Evolutionary conservation across 2,888 invertebrate species (phyloP).

Genomic region (Cistogaster globosa): DNA sequence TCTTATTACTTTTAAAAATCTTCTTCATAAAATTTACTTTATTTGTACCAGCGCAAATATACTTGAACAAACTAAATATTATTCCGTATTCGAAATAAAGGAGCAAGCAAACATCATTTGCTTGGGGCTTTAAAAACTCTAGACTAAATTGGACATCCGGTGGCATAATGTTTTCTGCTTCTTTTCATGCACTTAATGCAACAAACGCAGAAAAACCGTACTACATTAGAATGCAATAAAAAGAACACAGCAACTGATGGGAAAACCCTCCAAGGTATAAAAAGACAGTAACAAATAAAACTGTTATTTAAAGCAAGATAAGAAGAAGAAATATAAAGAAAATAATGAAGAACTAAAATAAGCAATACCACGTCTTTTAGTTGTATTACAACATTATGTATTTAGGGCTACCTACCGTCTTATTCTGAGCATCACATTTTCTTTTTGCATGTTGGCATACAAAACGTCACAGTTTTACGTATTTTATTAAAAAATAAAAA

Average conservation of each 20-base stretch:
- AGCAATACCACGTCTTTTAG: slow-evolving; percentile 38
- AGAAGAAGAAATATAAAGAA: background rate
- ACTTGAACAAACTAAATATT: slow-evolving; percentile 25
- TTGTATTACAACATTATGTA: slow-evolving; percentile 6
- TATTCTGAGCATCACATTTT: background rate
- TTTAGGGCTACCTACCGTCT: slow-evolving; percentile 5
- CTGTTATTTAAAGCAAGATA: background rate
- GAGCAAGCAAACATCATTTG: slow-evolving; percentile 45
- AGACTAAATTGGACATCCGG: slow-evolving; percentile 71
- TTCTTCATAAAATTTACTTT: background rate
- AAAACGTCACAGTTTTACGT: slow-evolving; percentile 13
- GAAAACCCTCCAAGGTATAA: slow-evolving; percentile 42
- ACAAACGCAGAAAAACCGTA: slow-evolving; percentile 42
- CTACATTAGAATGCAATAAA: slow-evolving; percentile 20
- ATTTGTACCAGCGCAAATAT: background rate
- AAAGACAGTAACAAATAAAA: slow-evolving; percentile 12
- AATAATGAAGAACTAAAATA: slow-evolving; percentile 44
- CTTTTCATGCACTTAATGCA: slow-evolving; percentile 43
- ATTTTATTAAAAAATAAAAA: background rate
- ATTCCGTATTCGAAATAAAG: slow-evolving; percentile 42
- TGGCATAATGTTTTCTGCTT: slow-evolving; percentile 52
- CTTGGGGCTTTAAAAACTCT: slow-evolving; percentile 63
- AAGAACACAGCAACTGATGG: slow-evolving; percentile 27
- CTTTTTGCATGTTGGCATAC: slow-evolving; percentile 31
- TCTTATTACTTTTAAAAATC: slow-evolving; percentile 12